Evolutionary conservation across 2,888 invertebrate species (phyloP).

Genomic region (Aphidoletes aphidimyza): DNA sequence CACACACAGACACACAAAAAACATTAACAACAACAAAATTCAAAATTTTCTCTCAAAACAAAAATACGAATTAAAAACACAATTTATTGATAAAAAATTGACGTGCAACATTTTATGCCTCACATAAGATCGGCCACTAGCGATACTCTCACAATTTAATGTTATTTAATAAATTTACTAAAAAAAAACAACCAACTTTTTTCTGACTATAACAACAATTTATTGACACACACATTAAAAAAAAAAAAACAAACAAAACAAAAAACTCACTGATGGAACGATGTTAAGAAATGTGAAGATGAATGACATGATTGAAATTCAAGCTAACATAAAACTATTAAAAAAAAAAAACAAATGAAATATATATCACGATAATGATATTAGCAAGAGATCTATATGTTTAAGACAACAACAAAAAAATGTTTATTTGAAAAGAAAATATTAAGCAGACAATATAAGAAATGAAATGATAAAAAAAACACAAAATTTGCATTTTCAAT

Average conservation of each 20-base stretch:
- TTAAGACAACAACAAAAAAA: slow-evolving; percentile 46
- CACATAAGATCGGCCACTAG: not conserved
- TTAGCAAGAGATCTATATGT: slow-evolving; percentile 28
- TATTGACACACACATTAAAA: slow-evolving; percentile 21
- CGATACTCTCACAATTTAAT: not conserved
- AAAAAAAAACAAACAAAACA: not conserved
- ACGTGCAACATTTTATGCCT: not conserved
- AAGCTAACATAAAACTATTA: not conserved
- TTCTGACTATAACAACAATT: slow-evolving; percentile 22
- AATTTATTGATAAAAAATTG: not conserved
- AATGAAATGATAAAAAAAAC: slow-evolving; percentile 40
- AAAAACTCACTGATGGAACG: not conserved
- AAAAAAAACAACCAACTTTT: not conserved
- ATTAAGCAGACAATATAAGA: slow-evolving; percentile 39
- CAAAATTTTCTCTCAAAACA: not conserved
- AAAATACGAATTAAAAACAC: not conserved
- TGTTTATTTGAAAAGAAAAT: slow-evolving; percentile 48
- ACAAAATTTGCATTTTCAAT: not conserved
- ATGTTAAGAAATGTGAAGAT: slow-evolving; percentile 4
- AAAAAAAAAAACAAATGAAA: not conserved
- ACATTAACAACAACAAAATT: not conserved
- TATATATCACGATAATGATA: slow-evolving; percentile 51
- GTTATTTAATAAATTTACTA: not conserved
- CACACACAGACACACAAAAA: not conserved
- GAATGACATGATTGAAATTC: not conserved